Percentiles rank a stretch among this genome's conserved stretches.
phyloP scores from a whole-genome alignment of 2,888 invertebrate species.

The Seira musarum region DNA sequence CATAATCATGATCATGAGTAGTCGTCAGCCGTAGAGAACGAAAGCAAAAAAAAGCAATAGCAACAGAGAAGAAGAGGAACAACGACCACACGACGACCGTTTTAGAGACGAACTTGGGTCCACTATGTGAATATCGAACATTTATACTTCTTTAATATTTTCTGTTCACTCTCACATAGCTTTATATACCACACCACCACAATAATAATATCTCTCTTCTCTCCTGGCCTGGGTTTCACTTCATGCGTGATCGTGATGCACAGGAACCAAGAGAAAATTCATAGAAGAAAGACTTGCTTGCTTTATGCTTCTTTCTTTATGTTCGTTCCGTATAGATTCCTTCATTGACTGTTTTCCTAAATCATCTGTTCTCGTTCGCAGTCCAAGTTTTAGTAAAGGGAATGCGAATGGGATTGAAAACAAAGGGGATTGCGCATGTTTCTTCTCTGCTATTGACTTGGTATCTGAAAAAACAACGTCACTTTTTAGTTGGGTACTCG shows the following conservation, averaged over 20 bases:
- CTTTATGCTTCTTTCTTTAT: no score
- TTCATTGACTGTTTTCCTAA: constrained; percentile 16
- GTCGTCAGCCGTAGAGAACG: neutral
- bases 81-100: neutral
- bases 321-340: no score
- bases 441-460: neutral
- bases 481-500: constrained; percentile 2
- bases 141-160: neutral
- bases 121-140: constrained; percentile 2
- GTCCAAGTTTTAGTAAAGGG: neutral
- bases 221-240: no score
- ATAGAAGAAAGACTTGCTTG: neutral
- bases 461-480: neutral
- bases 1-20: neutral
- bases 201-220: no score
- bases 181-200: no score
- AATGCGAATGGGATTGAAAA: no score
- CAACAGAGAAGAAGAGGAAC: neutral
- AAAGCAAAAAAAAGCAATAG: neutral
- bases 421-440: constrained; percentile 47
- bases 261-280: constrained; percentile 5
- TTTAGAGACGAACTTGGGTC: no score
- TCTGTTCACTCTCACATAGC: no score
- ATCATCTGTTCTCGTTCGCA: constrained; percentile 44
- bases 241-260: neutral